Evolutionary conservation across 2,888 invertebrate genomes (phyloP).

Genomic region (Drosophila prolongata): DNA sequence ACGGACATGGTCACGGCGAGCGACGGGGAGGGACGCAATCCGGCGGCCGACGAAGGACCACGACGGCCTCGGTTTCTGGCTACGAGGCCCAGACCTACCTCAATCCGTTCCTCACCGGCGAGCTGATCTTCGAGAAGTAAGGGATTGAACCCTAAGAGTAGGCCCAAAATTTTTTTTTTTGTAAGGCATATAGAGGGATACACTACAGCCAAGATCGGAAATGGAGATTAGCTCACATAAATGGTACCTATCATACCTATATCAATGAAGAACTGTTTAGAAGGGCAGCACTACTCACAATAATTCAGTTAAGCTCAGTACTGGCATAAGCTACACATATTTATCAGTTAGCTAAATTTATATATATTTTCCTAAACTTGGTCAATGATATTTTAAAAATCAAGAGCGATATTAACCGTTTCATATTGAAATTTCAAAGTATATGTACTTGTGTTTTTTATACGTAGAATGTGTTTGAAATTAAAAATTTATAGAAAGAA

Average conservation of each 20-base stretch:
- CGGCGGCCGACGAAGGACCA: conserved; percentile 67
- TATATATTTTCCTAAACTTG: background rate
- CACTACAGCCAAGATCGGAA: conserved; percentile 8
- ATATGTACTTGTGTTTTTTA: background rate
- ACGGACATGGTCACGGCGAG: conserved; percentile 68
- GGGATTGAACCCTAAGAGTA: background rate
- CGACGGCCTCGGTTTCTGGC: conserved; percentile 72
- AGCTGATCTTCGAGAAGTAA: conserved; percentile 82
- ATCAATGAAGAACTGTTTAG: conserved; percentile 25
- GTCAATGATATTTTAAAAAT: conserved; percentile 14
- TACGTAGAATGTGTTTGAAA: background rate
- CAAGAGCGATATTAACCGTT: background rate
- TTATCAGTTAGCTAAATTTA: no score
- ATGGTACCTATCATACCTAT: conserved; percentile 13
- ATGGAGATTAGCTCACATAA: conserved; percentile 1
- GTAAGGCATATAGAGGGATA: conserved; percentile 6
- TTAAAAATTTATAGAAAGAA: background rate
- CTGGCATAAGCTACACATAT: conserved; percentile 11
- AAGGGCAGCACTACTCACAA: conserved; percentile 22
- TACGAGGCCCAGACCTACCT: conserved; percentile 80
- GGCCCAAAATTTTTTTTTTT: conserved; percentile 8
- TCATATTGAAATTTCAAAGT: conserved; percentile 4
- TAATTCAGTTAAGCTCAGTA: conserved; percentile 13
- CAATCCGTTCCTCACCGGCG: conserved; percentile 82
- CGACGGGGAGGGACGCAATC: conserved; percentile 53